A percentile compares a stretch with the other conserved stretches of the same genome.
These are phyloP conservation scores for Caenorhabditis sp. DNA, from an alignment of 2,888 invertebrate species.

Conservation along the genomic window DNA sequence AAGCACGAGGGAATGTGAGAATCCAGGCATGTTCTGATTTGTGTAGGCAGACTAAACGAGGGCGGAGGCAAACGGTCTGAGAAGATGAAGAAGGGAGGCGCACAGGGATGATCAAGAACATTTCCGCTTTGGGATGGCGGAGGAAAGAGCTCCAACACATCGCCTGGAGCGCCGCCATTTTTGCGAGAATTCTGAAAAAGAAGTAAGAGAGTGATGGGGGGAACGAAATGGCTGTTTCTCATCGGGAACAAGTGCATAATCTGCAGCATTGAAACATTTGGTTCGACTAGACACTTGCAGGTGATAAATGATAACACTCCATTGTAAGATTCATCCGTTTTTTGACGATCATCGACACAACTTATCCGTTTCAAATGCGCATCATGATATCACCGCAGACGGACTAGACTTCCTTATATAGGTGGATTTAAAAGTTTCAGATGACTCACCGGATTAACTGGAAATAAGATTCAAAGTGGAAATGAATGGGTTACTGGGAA, in stretches of 20 bases:
- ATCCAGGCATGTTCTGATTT: conserved; percentile 14
- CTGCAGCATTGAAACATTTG: conserved; percentile 6
- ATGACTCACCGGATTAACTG: too few relatives aligned
- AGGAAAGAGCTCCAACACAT: too few relatives aligned
- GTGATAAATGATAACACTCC: conserved; percentile 2
- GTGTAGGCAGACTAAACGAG: conserved; percentile 7
- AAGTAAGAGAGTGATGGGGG: too few relatives aligned
- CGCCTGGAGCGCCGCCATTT: too few relatives aligned
- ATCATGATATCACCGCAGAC: too few relatives aligned
- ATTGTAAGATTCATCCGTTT: neutral
- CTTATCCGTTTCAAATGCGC: conserved; percentile 20
- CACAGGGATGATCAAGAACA: conserved; percentile 21
- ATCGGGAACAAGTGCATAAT: neutral
- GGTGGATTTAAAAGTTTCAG: too few relatives aligned
- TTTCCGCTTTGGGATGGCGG: conserved; percentile 10
- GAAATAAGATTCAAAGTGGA: neutral
- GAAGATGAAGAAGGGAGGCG: neutral
- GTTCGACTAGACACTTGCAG: conserved; percentile 1
- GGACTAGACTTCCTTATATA: too few relatives aligned
- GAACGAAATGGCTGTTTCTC: too few relatives aligned
- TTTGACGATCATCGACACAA: conserved; percentile 36
- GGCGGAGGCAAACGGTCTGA: neutral
- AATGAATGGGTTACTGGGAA: too few relatives aligned
- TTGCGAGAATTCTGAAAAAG: too few relatives aligned
- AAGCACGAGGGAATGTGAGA: neutral